phyloP scores from a whole-genome alignment of 2,797 vertebrate species.

The Bovichtus diacanthus region DNA sequence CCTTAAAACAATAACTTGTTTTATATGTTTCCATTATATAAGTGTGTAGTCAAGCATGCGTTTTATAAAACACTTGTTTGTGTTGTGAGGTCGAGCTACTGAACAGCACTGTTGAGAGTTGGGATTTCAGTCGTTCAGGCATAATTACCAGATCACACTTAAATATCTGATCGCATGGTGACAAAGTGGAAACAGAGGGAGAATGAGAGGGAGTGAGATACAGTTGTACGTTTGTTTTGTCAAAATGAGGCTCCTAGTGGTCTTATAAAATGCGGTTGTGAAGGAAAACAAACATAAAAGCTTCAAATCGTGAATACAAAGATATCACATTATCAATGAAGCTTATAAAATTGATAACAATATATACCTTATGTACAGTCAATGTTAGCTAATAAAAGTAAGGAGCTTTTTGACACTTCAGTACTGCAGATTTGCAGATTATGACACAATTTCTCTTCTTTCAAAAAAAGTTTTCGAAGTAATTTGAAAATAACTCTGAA shows the following conservation, averaged over 20 bases:
- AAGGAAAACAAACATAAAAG: slow-evolving; percentile 57
- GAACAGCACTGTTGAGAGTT: slow-evolving; percentile 45
- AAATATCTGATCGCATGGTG: neutral
- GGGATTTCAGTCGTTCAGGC: slow-evolving; percentile 25
- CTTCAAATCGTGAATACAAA: slow-evolving; percentile 79
- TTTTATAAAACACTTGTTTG: neutral
- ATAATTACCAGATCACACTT: slow-evolving; percentile 12
- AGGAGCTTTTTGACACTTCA: slow-evolving; percentile 73
- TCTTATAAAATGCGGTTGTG: slow-evolving; percentile 68
- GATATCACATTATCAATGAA: slow-evolving; percentile 83
- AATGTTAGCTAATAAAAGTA: slow-evolving; percentile 81
- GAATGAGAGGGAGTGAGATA: slow-evolving; percentile 5
- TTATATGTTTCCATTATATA: neutral
- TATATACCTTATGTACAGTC: slow-evolving; percentile 83
- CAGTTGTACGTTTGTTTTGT: slow-evolving; percentile 37
- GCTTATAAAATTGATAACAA: slow-evolving; percentile 86
- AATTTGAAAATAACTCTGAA: slow-evolving; percentile 88
- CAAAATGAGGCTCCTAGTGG: slow-evolving; percentile 71
- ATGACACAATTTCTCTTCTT: slow-evolving; percentile 70
- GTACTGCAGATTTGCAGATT: slow-evolving; percentile 78
- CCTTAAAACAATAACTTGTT: neutral
- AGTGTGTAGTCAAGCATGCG: no score
- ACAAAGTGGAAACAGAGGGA: slow-evolving; percentile 7
- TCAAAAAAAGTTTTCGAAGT: slow-evolving; percentile 75
- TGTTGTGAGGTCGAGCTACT: neutral